Percentiles rank a stretch among this genome's conserved stretches.
Evolutionary conservation across 2,888 invertebrate species (phyloP).

Genomic region (Caenorhabditis imperialis): DNA sequence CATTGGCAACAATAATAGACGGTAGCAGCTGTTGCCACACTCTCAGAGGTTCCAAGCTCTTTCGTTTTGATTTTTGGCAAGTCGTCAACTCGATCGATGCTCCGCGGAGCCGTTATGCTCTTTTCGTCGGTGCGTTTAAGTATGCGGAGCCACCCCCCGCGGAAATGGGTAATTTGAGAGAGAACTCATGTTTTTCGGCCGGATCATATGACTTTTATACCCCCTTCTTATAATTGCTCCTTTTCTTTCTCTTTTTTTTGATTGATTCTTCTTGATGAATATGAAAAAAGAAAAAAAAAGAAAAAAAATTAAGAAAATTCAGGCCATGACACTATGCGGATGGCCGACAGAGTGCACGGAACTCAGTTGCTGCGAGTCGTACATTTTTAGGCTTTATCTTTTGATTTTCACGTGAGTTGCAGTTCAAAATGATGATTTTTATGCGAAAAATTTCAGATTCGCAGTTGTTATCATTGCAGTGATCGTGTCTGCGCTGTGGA

Average conservation of each 20-base stretch:
- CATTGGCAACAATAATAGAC: conserved; percentile 51
- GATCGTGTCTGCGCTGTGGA: conserved; percentile 56
- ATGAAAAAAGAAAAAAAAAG: too few relatives aligned
- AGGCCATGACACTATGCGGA: conserved; percentile 63
- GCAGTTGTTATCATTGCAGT: conserved; percentile 54
- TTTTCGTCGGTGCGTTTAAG: background rate
- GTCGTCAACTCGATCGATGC: background rate
- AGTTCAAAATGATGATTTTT: background rate
- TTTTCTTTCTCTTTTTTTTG: conserved; percentile 4
- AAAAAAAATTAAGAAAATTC: conserved; percentile 1
- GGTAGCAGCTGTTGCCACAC: conserved; percentile 45
- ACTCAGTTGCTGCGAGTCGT: conserved; percentile 62
- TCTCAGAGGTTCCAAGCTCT: too few relatives aligned
- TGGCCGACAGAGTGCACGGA: conserved; percentile 61
- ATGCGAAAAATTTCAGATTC: conserved; percentile 38
- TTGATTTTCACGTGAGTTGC: conserved; percentile 59
- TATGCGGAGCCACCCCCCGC: conserved; percentile 7
- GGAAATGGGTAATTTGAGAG: conserved; percentile 52
- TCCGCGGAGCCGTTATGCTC: background rate
- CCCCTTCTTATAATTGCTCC: conserved; percentile 6
- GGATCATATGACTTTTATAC: too few relatives aligned
- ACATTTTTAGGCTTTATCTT: conserved; percentile 61
- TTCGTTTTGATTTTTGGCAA: too few relatives aligned
- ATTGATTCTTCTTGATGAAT: too few relatives aligned
- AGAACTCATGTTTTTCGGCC: conserved; percentile 29